Base-by-base conservation (phyloP, 1,140 invertebrate species). In the Macrosteles quadrilineatus region DNA sequence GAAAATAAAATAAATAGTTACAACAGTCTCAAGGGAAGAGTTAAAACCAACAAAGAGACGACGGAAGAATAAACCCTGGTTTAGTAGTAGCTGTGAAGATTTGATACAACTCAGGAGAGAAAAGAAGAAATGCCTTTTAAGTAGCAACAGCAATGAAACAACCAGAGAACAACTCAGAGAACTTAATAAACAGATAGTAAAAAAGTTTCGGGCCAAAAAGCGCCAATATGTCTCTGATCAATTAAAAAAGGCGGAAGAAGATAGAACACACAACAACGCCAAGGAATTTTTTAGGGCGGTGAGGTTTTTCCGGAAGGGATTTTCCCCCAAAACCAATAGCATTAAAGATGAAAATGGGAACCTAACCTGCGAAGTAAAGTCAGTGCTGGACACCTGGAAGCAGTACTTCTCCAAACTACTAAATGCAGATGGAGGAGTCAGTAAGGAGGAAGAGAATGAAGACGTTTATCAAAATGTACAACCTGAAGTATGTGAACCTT, bases 171-270 rank as follows among this genome's bases (percentile, higher is more conserved):
- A 36, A 36, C 69, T 53, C 53, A 65, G 43, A 25, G 32, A 69
- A 23, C 50, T 32, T 23, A 43, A 43, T 36, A 67, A 32, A 63
- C 47, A 53, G 47, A 45, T 53, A 25, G 67, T 32, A 17, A 72
- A 74, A n/a, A 67, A 67, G 57, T 47, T 72, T 50, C 62, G 71
- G 55, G 55, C 40, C 27, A 72, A 74, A 36, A 74, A 71, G 63
- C 67, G 57, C 14, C 25, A 62, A 21, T 72, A 36, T 30, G 30
- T 71, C 25, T 31, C 30, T 30, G 57, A 63, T 25, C 25, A 64
- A 65, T 21, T 74, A n/a, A 55, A 55, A 69, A 66, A 68, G 45
- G 29, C 55, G 21, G 45, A 74, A 67, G 14, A 32, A 9, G 55
- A 47, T 36, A 45, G 30, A 32, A 27, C 43, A 27, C 36, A 19